Evolutionary conservation across 2,113 vertebrate species (phyloP), one percentile per base, ranked within the genome.

Genomic region (Embiotoca jacksoni): DNA sequence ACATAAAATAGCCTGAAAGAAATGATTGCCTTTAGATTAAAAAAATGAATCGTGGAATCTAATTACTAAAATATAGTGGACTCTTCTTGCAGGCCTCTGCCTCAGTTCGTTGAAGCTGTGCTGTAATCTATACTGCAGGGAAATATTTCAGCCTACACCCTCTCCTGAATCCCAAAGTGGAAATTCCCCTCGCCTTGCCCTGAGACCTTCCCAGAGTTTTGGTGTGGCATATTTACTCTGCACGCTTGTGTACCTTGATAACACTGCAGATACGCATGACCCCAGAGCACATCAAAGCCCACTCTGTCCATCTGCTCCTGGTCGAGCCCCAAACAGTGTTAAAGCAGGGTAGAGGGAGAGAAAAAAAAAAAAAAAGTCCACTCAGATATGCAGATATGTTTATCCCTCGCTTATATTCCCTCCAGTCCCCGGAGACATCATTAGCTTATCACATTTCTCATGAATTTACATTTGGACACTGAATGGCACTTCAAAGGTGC

Each of bases 381-480:
- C 83, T 84, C 59, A 89, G 85, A 88, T 88, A 86, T 89, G 82
- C 74, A 86, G 80, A 91, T 84, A 78, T 84, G 79, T 91, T 89
- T 88, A 78, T 81, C 82, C 80, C 86, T 66, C 3, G 78, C 83
- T 84, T 81, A 74, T 50, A 62, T 47, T 84, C 60, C 11, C 61
- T 50, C 16, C 3, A 4, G 44, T 81, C 91, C 80, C 82, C 0
- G 0, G 87, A 82, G 91, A 92, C 79, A 35, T 92, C 90, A 92
- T 94, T 93, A 94, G 90, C 90, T 92, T 92, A 92, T 92, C 91
- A 64, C 84, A 57, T 86, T 88, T 66, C 88, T 86, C 81, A 71
- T 59, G 79, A 75, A 88, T 91, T 83, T 91, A 86, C 69, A 89
- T 92, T 80, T 90, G 88, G 88, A 90, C 83, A 80, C 60, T 44